These are phyloP conservation scores for Tetramorium simillimum DNA, from an alignment of 1,140 invertebrate species.

Conservation along the genomic window DNA sequence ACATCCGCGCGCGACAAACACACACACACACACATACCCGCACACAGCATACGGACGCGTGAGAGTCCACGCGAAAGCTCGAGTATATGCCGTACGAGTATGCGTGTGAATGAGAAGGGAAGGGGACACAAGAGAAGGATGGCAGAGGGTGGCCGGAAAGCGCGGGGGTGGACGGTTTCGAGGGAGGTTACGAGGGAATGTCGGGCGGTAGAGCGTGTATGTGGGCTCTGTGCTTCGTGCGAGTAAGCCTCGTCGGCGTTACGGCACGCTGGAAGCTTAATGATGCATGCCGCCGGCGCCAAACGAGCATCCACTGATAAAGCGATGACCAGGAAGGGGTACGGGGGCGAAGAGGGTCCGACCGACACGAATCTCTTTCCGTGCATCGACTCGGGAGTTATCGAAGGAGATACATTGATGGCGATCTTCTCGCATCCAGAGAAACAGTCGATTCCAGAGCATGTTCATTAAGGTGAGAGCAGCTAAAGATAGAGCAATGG, in stretches of 20 bases:
- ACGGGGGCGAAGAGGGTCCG: slow-evolving; percentile 58
- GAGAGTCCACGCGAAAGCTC: background rate
- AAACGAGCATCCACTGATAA: slow-evolving; percentile 78
- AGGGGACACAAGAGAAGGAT: slow-evolving; percentile 55
- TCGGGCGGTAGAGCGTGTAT: slow-evolving; percentile 23
- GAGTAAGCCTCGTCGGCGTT: slow-evolving; percentile 74
- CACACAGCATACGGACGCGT: background rate
- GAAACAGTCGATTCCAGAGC: background rate
- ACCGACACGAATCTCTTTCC: slow-evolving; percentile 70
- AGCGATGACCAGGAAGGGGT: slow-evolving; percentile 70
- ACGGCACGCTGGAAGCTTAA: slow-evolving; percentile 76
- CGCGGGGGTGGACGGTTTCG: slow-evolving; percentile 43
- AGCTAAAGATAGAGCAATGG: background rate
- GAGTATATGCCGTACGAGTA: background rate
- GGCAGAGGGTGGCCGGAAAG: slow-evolving; percentile 59
- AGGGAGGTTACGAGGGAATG: slow-evolving; percentile 54
- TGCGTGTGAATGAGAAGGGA: slow-evolving; percentile 2
- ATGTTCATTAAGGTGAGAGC: slow-evolving; percentile 12
- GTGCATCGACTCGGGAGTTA: slow-evolving; percentile 55
- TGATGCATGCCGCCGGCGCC: slow-evolving; percentile 76
- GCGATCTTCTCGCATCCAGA: background rate
- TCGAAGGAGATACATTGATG: slow-evolving; percentile 61
- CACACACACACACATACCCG: background rate
- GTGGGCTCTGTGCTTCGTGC: slow-evolving; percentile 43
- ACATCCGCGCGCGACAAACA: background rate